Conservation (phyloP, 1,140 invertebrate genomes). For the Drosophila parvula region DNA sequence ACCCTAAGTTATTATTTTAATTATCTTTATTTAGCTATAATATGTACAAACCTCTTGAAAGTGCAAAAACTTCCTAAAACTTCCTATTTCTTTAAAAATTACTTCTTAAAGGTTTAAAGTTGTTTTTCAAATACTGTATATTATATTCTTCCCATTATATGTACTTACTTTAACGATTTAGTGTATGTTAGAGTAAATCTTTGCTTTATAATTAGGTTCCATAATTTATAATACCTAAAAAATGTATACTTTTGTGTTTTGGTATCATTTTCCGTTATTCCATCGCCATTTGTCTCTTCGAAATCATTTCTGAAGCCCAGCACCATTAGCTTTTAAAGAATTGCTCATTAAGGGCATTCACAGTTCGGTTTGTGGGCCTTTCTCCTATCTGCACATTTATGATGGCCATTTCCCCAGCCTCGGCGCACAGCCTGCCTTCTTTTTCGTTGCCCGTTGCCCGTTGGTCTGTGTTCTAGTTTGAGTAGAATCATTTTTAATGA, state of each 20-base stretch:
- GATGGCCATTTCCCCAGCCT: constrained; percentile 34
- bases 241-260: background rate
- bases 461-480: constrained; percentile 73
- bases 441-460: constrained; percentile 41
- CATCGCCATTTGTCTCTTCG: background rate
- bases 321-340: background rate
- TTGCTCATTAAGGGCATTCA: constrained; percentile 41
- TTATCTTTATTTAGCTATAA: too few species aligned
- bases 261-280: too few species aligned
- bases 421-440: constrained; percentile 6
- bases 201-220: background rate
- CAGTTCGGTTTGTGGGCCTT: constrained; percentile 36
- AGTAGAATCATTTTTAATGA: constrained; percentile 79
- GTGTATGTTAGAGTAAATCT: background rate
- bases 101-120: background rate
- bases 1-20: background rate
- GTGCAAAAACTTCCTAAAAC: background rate
- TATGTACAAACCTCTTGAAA: too few species aligned
- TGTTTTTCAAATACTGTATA: background rate
- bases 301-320: background rate
- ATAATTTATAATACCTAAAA: background rate
- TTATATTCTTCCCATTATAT: background rate
- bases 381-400: constrained; percentile 48
- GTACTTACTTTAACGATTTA: too few species aligned
- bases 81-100: background rate